A percentile compares a stretch with the other conserved stretches of the same genome.
These are phyloP conservation scores for Lochmaea capreae DNA, from an alignment of 2,888 invertebrate species.

Conservation along the genomic window DNA sequence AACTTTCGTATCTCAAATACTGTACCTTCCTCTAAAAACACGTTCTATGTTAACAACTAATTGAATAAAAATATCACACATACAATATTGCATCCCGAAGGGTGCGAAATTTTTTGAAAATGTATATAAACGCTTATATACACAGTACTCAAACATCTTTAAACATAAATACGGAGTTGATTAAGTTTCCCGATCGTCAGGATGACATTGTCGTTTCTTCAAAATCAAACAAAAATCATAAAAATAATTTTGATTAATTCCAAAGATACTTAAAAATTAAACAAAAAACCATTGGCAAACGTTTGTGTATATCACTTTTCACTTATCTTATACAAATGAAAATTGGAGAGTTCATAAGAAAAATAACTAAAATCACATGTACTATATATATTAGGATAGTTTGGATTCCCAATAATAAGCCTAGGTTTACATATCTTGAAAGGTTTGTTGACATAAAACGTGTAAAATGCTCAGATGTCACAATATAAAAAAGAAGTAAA, in stretches of 20 bases:
- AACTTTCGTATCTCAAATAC: too few relatives aligned
- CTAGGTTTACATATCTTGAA: background rate
- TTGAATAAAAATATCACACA: conserved; percentile 1
- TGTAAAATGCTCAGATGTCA: background rate
- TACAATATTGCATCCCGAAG: background rate
- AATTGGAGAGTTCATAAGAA: background rate
- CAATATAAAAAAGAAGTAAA: background rate
- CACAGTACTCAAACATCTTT: background rate
- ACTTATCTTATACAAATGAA: background rate
- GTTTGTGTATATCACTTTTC: background rate
- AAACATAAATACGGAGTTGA: background rate
- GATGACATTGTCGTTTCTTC: background rate
- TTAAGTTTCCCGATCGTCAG: background rate
- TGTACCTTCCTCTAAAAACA: too few relatives aligned
- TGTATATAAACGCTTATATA: background rate
- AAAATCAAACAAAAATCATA: background rate
- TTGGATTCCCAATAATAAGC: background rate
- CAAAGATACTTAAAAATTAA: background rate
- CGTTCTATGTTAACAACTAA: background rate
- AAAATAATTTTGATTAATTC: background rate
- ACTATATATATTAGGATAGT: background rate
- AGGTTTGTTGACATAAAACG: conserved; percentile 5
- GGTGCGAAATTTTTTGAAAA: background rate
- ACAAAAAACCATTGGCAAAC: background rate
- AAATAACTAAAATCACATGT: background rate